Base-by-base conservation (phyloP, 2,113 vertebrate species). In the Rhabdornis inornatus region DNA sequence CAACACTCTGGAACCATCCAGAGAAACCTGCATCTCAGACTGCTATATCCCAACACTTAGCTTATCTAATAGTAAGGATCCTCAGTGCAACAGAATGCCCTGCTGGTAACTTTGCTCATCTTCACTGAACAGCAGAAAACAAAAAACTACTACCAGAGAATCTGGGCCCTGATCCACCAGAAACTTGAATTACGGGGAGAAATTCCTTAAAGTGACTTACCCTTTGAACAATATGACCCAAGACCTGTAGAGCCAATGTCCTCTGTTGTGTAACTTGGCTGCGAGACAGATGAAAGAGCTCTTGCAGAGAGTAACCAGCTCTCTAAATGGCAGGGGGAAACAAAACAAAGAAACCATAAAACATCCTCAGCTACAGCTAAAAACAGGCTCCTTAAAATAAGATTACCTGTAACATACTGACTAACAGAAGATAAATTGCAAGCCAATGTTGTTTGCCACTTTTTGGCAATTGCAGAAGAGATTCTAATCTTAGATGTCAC, bases 261-360 rank as follows among this genome's bases (percentile, higher is more conserved):
- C 99, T 98, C 97, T 99, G 99, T 63, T 99, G 99, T 95, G 97
- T 99, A 87, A 99, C 79, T 95, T 99, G 98, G 98, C 99, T 99
- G 44, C 99, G 99, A 60, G 98, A 99, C 94, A 99, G 97, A 92
- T 99, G 98, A 96, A 99, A 99, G 78, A 99, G 98, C 92, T 99
- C 99, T 97, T 99, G 99, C 64, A 99, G 97, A 64, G 99, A 99
- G 94, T 99, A 99, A 79, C 99, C 99, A 85, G 99, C 99, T 91
- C 98, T 98, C 99, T 99, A 89, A 77, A 76, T 17, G 6, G 25
- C 42, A 90, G 3, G 21, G 4, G 8, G 37, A 71, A 69, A 69
- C 10, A 83, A 72, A 81, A 64, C 27, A 83, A 71, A 81, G n/a
- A 33, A 60, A 81, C 21, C 17, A 47, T 59, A 71, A 72, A 52